These are phyloP conservation scores for Gymnoscopelus braueri DNA, from an alignment of 2,797 vertebrate species.

Conservation along the genomic window DNA sequence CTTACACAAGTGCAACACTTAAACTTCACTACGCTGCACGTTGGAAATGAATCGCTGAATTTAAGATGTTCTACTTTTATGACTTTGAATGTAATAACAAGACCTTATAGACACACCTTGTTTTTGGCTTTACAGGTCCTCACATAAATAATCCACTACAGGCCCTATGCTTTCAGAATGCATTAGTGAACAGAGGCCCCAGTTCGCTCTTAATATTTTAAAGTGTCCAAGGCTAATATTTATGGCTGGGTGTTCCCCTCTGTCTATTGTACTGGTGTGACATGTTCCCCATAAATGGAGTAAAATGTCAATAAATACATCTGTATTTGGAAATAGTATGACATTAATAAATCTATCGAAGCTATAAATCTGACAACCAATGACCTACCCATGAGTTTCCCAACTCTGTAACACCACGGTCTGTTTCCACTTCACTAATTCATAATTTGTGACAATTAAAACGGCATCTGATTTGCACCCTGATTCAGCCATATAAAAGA, in stretches of 20 bases:
- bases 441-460: conserved; percentile 68
- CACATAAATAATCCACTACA: conserved; percentile 81
- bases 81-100: conserved; percentile 76
- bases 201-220: conserved; percentile 77
- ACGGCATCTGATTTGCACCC: conserved; percentile 60
- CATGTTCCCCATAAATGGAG: conserved; percentile 73
- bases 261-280: conserved; percentile 77
- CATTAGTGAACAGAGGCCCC: conserved; percentile 72
- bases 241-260: conserved; percentile 81
- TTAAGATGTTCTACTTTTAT: conserved; percentile 77
- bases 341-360: conserved; percentile 68
- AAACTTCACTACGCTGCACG: conserved; percentile 51
- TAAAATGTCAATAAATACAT: conserved; percentile 74
- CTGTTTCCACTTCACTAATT: conserved; percentile 71
- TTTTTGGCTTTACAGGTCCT: conserved; percentile 72
- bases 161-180: conserved; percentile 77
- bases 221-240: conserved; percentile 77
- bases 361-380: conserved; percentile 69
- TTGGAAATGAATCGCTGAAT: conserved; percentile 75
- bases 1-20: conserved; percentile 69
- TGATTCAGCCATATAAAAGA: conserved; percentile 52
- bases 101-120: conserved; percentile 81
- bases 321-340: conserved; percentile 74
- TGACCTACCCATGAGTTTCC: conserved; percentile 56
- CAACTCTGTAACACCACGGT: conserved; percentile 52